A percentile compares a stretch with the other conserved stretches of the same genome.
Conservation (phyloP, 1,140 invertebrate genomes). For the Mamestra configurata region DNA sequence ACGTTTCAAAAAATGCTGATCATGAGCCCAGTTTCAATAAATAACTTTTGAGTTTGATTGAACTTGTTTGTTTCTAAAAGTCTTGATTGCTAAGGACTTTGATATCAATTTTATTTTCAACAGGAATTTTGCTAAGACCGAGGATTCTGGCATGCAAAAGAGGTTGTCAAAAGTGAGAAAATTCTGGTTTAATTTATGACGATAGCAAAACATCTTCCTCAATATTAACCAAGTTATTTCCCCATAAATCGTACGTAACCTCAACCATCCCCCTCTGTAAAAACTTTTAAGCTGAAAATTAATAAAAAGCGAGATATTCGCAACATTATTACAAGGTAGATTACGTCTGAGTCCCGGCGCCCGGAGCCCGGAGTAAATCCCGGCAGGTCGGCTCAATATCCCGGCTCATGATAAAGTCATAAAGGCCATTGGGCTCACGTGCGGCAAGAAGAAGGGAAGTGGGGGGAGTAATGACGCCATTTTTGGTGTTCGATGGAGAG, state of each 20-base stretch:
- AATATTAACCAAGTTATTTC: constrained; percentile 16
- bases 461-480: background rate
- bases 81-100: too few species aligned
- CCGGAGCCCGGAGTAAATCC: constrained; percentile 17
- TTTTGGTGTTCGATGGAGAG: constrained; percentile 20
- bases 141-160: too few species aligned
- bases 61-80: too few species aligned
- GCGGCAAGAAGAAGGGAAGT: background rate
- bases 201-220: background rate
- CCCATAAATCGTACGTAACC: background rate
- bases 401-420: constrained; percentile 45
- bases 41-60: too few species aligned
- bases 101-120: too few species aligned
- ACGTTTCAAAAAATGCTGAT: too few species aligned
- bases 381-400: constrained; percentile 39
- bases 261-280: background rate
- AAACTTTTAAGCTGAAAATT: constrained; percentile 35
- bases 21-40: too few species aligned
- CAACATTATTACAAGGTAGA: constrained; percentile 18
- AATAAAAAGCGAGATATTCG: constrained; percentile 36
- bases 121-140: too few species aligned
- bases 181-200: too few species aligned
- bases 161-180: too few species aligned
- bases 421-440: constrained; percentile 36
- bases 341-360: constrained; percentile 4